These are phyloP conservation scores for Lacerta viridis DNA, from an alignment of 2,797 vertebrate species.

Conservation along the genomic window DNA sequence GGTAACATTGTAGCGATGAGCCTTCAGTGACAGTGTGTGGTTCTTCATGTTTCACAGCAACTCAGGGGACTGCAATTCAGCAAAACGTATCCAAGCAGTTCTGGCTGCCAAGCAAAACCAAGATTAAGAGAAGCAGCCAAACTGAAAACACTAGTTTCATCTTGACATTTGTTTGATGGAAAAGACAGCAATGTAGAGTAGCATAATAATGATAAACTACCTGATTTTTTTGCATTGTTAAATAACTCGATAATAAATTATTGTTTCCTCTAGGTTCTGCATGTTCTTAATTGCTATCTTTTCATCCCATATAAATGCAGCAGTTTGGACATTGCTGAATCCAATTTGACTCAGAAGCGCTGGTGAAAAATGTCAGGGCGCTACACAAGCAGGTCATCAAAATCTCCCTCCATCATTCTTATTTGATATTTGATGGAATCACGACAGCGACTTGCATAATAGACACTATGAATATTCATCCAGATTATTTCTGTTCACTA, in stretches of 20 bases:
- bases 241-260: constrained; percentile 42
- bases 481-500: constrained; percentile 41
- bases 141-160: constrained; percentile 16
- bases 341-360: constrained; percentile 39
- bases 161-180: constrained; percentile 43
- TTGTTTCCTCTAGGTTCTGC: not conserved
- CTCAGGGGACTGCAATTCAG: constrained; percentile 49
- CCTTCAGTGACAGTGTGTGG: constrained; percentile 35
- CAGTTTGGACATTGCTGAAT: constrained; percentile 34
- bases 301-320: constrained; percentile 44
- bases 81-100: constrained; percentile 32
- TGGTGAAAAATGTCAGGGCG: constrained; percentile 25
- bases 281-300: constrained; percentile 2
- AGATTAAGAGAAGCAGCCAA: constrained; percentile 33
- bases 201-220: constrained; percentile 18
- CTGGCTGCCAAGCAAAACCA: not conserved
- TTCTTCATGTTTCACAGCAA: constrained; percentile 54
- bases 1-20: constrained; percentile 34
- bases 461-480: constrained; percentile 78
- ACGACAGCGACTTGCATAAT: constrained; percentile 66
- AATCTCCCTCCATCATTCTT: constrained; percentile 54
- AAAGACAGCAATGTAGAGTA: constrained; percentile 31
- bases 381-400: constrained; percentile 58
- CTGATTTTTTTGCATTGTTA: constrained; percentile 24
- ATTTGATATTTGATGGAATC: constrained; percentile 68